Percentiles rank a stretch among this genome's conserved stretches.
These are phyloP conservation scores for Labia minor DNA, from an alignment of 2,888 invertebrate genomes.

Conservation along the genomic window DNA sequence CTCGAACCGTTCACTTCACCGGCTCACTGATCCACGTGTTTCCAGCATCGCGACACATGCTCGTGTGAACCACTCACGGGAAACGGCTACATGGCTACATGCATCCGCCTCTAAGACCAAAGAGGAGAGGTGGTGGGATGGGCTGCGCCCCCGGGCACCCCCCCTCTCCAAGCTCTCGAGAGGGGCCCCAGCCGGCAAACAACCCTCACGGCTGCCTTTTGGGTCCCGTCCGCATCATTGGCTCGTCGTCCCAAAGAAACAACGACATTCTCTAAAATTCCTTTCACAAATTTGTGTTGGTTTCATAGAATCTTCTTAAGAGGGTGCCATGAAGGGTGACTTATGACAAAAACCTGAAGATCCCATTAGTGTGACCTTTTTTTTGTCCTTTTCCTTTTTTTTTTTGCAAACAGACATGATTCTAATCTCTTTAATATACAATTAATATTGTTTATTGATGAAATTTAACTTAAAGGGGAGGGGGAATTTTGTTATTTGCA, in stretches of 20 bases:
- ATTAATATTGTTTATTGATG: too few relatives aligned
- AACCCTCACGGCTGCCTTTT: neutral
- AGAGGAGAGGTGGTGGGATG: neutral
- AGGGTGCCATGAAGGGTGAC: neutral
- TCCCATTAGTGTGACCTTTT: neutral
- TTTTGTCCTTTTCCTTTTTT: neutral
- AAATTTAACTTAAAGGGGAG: too few relatives aligned
- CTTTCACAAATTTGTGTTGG: neutral
- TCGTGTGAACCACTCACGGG: conserved; percentile 1
- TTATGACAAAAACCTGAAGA: neutral
- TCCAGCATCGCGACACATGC: conserved; percentile 6
- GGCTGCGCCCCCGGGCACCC: neutral
- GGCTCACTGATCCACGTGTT: neutral
- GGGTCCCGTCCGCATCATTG: neutral
- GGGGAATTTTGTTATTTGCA: too few relatives aligned
- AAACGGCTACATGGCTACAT: neutral
- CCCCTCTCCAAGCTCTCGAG: neutral
- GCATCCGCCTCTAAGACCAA: neutral
- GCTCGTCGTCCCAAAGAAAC: neutral
- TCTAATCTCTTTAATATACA: neutral
- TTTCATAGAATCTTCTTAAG: neutral
- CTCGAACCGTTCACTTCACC: neutral
- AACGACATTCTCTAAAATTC: neutral
- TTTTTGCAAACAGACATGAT: neutral
- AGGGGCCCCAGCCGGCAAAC: neutral